These are phyloP conservation scores for Tetramorium bicarinatum DNA, from an alignment of 2,888 invertebrate species.

Conservation along the genomic window DNA sequence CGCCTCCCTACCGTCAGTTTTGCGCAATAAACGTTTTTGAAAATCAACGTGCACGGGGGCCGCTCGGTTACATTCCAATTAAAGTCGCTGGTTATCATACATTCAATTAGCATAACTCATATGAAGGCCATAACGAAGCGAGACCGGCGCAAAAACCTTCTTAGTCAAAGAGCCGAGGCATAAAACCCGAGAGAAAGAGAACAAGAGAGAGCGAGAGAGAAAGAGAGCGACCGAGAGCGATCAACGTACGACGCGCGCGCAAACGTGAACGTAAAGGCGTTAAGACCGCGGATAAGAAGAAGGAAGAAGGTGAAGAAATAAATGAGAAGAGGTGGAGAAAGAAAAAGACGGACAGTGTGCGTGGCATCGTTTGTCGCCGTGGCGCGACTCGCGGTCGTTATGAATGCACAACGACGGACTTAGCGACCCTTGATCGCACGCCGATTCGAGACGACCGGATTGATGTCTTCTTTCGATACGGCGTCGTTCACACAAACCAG, in stretches of 20 bases:
- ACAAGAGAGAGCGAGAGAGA: not conserved
- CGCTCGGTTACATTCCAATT: slow-evolving; percentile 78
- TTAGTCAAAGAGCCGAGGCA: slow-evolving; percentile 72
- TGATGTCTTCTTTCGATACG: slow-evolving; percentile 69
- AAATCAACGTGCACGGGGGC: slow-evolving; percentile 46
- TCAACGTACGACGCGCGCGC: slow-evolving; percentile 45
- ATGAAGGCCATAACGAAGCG: slow-evolving; percentile 76
- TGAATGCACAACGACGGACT: slow-evolving; percentile 60
- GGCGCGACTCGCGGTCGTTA: slow-evolving; percentile 63
- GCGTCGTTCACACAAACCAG: not conserved
- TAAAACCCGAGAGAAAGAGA: slow-evolving; percentile 66
- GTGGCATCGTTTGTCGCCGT: slow-evolving; percentile 66
- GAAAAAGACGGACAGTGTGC: not conserved
- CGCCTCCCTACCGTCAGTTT: slow-evolving; percentile 31
- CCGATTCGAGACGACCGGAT: slow-evolving; percentile 60
- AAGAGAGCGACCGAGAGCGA: slow-evolving; percentile 24
- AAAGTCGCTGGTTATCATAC: slow-evolving; percentile 76
- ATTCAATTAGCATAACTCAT: slow-evolving; percentile 85
- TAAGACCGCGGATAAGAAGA: slow-evolving; percentile 72
- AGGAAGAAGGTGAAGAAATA: slow-evolving; percentile 74
- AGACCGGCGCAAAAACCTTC: slow-evolving; percentile 76
- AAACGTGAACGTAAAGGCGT: slow-evolving; percentile 69
- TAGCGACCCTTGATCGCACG: slow-evolving; percentile 25
- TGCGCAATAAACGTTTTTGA: slow-evolving; percentile 36
- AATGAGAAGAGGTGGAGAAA: slow-evolving; percentile 72